Conservation (phyloP, 2,797 vertebrate genomes). For the Amblyopsis hoosieri region DNA sequence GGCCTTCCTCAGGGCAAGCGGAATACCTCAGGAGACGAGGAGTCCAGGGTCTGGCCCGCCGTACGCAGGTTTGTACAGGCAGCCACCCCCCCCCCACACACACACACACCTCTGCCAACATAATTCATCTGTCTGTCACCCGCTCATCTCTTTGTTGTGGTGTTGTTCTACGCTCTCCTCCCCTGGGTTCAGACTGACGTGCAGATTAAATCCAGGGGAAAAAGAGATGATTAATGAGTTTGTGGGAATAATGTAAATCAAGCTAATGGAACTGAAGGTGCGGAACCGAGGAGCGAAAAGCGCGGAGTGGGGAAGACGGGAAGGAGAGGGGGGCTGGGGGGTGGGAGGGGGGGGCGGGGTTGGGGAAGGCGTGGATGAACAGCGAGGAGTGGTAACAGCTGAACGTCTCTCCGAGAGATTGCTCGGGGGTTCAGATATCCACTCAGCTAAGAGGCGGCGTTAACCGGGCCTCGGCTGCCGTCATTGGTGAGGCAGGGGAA, state of each 20-base stretch:
- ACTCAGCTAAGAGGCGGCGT: conserved; percentile 83
- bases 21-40: conserved; percentile 59
- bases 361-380: not conserved
- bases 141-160: conserved; percentile 5
- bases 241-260: conserved; percentile 83
- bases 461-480: conserved; percentile 66
- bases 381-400: conserved; percentile 16
- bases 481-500: conserved; percentile 50
- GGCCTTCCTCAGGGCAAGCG: conserved; percentile 51
- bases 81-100: conserved; percentile 23
- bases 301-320: not conserved
- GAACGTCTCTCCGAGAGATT: conserved; percentile 37
- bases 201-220: conserved; percentile 70
- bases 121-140: conserved; percentile 49
- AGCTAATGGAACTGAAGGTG: conserved; percentile 81
- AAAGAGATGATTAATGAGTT: conserved; percentile 76
- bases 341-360: conserved; percentile 12
- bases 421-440: conserved; percentile 80
- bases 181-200: conserved; percentile 60
- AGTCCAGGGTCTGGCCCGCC: conserved; percentile 34
- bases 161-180: no score
- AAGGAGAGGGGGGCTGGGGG: conserved; percentile 3
- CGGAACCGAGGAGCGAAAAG: conserved; percentile 7
- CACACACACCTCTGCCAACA: conserved; percentile 24
- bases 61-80: conserved; percentile 41